Evolutionary conservation across 2,888 invertebrate species (phyloP).

Genomic region (Nycteola revayana): DNA sequence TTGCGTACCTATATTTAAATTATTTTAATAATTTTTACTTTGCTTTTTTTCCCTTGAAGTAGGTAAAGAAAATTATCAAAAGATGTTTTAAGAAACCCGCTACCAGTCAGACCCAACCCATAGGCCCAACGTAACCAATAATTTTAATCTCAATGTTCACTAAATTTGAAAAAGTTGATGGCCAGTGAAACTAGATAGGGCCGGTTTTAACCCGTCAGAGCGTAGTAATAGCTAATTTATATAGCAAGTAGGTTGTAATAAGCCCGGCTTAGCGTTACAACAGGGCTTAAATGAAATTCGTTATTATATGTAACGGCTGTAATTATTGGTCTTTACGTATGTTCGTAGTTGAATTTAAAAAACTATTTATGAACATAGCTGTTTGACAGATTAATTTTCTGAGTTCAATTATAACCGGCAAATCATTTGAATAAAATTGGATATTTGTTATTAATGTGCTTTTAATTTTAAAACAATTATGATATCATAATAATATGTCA

Average conservation of each 20-base stretch:
- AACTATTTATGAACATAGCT: too few relatives aligned
- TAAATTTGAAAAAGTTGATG: conserved; percentile 36
- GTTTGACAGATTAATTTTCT: too few relatives aligned
- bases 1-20: too few relatives aligned
- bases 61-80: too few relatives aligned
- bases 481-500: too few relatives aligned
- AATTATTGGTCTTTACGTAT: conserved; percentile 18
- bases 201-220: conserved; percentile 27
- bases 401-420: too few relatives aligned
- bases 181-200: conserved; percentile 26
- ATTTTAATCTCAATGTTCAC: conserved; percentile 35
- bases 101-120: conserved; percentile 23
- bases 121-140: conserved; percentile 20
- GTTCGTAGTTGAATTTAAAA: conserved; percentile 9
- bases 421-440: too few relatives aligned
- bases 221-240: conserved; percentile 30
- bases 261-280: conserved; percentile 21
- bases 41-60: too few relatives aligned
- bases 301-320: conserved; percentile 23
- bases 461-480: too few relatives aligned
- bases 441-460: too few relatives aligned
- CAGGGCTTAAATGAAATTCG: conserved; percentile 21
- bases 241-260: conserved; percentile 29
- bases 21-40: too few relatives aligned
- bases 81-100: too few relatives aligned